Base-by-base conservation (phyloP, 2,888 invertebrate genomes). In the Mythimna pallens region DNA sequence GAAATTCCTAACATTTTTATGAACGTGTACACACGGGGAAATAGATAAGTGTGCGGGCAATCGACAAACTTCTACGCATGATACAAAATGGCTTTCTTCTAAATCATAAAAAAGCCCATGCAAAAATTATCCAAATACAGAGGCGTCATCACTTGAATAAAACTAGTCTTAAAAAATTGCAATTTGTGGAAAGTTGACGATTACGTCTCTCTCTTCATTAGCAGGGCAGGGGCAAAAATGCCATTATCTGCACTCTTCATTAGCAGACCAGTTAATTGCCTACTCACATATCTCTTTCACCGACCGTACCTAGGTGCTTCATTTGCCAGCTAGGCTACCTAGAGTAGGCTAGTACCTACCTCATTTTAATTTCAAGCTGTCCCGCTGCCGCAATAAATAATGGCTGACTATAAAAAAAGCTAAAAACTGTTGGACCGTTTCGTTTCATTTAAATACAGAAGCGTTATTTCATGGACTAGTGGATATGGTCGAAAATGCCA, bases 361-460 rank as follows among this genome's bases (percentile, higher is more conserved):
- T 79, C 76, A 83, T 88, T 87, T 88, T 82, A 87, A 86, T 88
- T 82, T 70, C 74, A 62, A 76, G 65, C 81, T 75, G 73, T 73
- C 85, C 80, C 76, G 76, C 76, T 81, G 81, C 86, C 80, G 82
- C 86, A 65, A 89, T 91, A 90, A 91, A 91, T 91, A 90, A 90
- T 90, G 78, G 86, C 82, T 74, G 65, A 69, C 79, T 72, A 84
- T 83, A 89, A 88, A 91, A 40, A 91, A 90, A 86, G 70, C 79
- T 76, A 81, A 89, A 91, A 92, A 88, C 83, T 81, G 84, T 77
- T 86, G 83, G 81, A 89, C 76, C 88, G 90, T 87, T 87, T 88
- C 90, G 89, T 90, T 92, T 91, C 90, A 93, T 93, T 93, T 92
- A 92, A 92, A 94, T 90, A 92, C 91, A 86, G 89, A 82, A 85